Percentiles rank a stretch among this genome's conserved stretches.
Conservation (phyloP, 2,113 vertebrate genomes). For the Ictalurus furcatus region DNA sequence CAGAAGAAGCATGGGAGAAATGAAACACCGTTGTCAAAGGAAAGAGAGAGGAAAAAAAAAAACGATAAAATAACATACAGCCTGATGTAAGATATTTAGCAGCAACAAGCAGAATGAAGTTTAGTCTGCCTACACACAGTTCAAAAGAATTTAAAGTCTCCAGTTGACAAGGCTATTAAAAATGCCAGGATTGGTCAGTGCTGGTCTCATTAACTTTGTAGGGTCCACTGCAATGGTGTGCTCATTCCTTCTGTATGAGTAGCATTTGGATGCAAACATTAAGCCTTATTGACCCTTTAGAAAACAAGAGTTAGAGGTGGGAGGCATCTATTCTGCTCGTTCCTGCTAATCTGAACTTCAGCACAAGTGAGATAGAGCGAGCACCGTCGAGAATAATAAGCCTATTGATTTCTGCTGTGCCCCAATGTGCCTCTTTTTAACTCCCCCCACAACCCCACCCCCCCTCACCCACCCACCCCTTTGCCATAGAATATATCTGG, state of each 20-base stretch:
- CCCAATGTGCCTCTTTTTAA: slow-evolving; percentile 53
- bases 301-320: slow-evolving; percentile 24
- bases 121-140: slow-evolving; percentile 3
- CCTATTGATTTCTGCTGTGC: slow-evolving; percentile 56
- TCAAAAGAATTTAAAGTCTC: slow-evolving; percentile 33
- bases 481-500: slow-evolving; percentile 54
- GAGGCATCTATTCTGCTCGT: slow-evolving; percentile 36
- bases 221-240: background rate
- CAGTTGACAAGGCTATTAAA: slow-evolving; percentile 9
- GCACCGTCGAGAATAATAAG: slow-evolving; percentile 55
- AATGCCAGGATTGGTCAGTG: background rate
- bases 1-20: background rate
- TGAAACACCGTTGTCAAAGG: background rate
- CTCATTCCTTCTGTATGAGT: slow-evolving; percentile 27
- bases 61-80: background rate
- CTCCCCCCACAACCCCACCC: slow-evolving; percentile 8
- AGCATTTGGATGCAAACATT: slow-evolving; percentile 46
- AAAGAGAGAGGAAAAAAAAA: background rate
- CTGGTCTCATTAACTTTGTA: slow-evolving; percentile 33
- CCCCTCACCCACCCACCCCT: background rate
- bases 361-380: slow-evolving; percentile 43
- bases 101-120: background rate
- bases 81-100: background rate
- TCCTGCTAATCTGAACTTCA: slow-evolving; percentile 51
- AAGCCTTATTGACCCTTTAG: slow-evolving; percentile 44